Evolutionary conservation across 2,888 invertebrate genomes (phyloP), one percentile per base, ranked within the genome.

Genomic region (Dermolepida albohirtum): DNA sequence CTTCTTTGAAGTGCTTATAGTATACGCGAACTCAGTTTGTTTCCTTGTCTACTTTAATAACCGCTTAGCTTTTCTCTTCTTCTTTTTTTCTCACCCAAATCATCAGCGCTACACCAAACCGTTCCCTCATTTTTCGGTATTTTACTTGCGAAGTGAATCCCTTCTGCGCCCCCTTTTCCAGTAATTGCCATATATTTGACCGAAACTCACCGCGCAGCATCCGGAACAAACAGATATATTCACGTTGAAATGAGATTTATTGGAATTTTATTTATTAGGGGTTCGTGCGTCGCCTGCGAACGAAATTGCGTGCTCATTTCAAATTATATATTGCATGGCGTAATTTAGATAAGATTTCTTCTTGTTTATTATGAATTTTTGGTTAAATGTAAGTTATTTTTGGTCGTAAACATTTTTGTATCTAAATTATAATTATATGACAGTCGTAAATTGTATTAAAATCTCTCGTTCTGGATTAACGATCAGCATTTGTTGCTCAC

Each of bases 191-290:
- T 34, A 49, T 49, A 29, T 52, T 17, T 39, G 29, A 34, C 51
- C 51, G 34, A 14, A 52, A 14, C 14, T 29, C 29, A n/a, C 51
- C 29, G 51, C 51, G 12, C 27, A 27, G 22, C 51, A n/a, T 5
- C 29, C 22, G 51, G 29, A 29, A 34, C 12, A 29, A 34, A 52
- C 51, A 52, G 34, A 52, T 52, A 52, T 52, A 34, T 52, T 14
- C 51, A 8, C 39, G 51, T 34, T 29, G 51, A 14, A 14, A 10
- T 14, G 34, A 14, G 51, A 52, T 52, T 52, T 52, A 52, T 52
- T 52, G 14, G 51, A 52, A 52, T 12, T 34, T 52, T 52, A 52
- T 52, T 52, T 52, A 52, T 52, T 52, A 52, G 14, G 34, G 51
- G 12, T 11, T n/a, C 27, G 22, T 51, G n/a, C n/a, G n/a, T 29